Base-by-base conservation (phyloP, 2,797 vertebrate genomes). In the Epinephelus awoara region DNA sequence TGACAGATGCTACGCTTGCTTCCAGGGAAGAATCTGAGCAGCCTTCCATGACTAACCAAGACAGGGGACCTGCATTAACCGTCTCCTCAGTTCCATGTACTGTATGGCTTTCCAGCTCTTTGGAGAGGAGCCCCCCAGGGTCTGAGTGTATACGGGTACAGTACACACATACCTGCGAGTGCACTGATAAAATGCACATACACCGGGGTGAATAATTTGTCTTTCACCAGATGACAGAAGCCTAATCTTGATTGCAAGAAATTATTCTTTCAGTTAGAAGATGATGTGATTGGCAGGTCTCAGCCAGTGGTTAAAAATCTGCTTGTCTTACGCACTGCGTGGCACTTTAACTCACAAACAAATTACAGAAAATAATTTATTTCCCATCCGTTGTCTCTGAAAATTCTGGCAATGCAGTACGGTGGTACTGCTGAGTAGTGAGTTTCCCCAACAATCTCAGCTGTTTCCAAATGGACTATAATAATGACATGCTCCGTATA, bases 1-100 rank as follows among this genome's bases (percentile, higher is more conserved):
- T 85, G 87, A 91, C 91, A 92, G 91, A 94, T 88, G 85, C 89
- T 84, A 58, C 6, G 75, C 65, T 87, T 73, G 89, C 89, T 90
- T 88, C 79, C 80, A 90, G 85, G 88, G 87, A 86, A 82, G 85
- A 93, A 90, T 83, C 68, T 65, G 86, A 93, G 92, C 89, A 91
- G 86, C 74, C 88, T 88, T 89, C 92, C 91, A 90, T 89, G 89
- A 92, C 91, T 86, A 93, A 93, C 90, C 86, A 83, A 91, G 88
- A 89, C 82, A 88, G 79, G 86, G 79, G 89, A 93, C 82, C 83
- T 77, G 86, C 84, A 91, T 88, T 90, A 91, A 87, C 84, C 14
- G 59, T 85, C 79, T 80, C 85, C 85, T 88, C 67, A 65, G 77
- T 59, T 83, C 62, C 75, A 65, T 74, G 85, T 90, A 74, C 70